Conservation (phyloP, 2,888 invertebrate genomes). For the Macrophya alboannulata region DNA sequence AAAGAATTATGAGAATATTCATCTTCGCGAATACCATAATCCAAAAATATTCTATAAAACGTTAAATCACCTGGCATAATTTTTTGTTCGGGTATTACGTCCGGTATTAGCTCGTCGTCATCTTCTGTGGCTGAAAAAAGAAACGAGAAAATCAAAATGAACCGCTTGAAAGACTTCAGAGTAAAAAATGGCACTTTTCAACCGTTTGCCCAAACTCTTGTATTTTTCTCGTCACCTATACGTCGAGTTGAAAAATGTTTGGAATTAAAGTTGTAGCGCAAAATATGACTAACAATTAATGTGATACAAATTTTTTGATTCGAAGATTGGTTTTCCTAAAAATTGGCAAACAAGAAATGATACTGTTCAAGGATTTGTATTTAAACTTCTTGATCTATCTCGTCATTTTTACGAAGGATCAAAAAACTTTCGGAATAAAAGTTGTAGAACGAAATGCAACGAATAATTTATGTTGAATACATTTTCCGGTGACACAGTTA, state of each 20-base stretch:
- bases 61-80: slow-evolving; percentile 55
- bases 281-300: background rate
- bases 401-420: background rate
- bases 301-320: background rate
- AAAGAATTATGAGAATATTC: too few relatives aligned
- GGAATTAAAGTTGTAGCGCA: background rate
- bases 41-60: background rate
- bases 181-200: background rate
- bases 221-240: background rate
- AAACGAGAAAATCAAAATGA: slow-evolving; percentile 40
- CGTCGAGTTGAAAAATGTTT: background rate
- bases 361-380: background rate
- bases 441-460: background rate
- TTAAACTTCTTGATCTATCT: background rate
- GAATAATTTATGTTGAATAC: background rate
- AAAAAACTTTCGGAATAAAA: background rate
- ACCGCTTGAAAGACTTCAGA: slow-evolving; percentile 43
- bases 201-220: background rate
- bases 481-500: background rate
- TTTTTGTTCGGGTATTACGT: slow-evolving; percentile 55
- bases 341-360: background rate
- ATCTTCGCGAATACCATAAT: background rate
- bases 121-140: slow-evolving; percentile 45
- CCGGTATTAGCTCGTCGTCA: slow-evolving; percentile 45
- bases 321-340: background rate